phyloP scores from a whole-genome alignment of 2,113 vertebrate genomes.

The Dipodomys stephensi region DNA sequence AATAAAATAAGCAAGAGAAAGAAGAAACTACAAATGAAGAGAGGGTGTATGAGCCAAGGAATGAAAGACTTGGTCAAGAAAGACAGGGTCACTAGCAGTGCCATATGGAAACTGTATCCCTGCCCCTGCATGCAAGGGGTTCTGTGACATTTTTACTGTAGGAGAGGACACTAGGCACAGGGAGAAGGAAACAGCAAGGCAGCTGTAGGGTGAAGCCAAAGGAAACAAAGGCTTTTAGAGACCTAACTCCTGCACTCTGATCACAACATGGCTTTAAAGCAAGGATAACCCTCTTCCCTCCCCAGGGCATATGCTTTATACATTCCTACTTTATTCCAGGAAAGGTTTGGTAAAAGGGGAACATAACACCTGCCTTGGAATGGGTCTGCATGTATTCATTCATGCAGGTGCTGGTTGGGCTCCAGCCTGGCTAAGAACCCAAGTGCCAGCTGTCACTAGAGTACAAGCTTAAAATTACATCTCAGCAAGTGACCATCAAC shows the following conservation, averaged over 20 bases:
- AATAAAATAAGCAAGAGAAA: neutral
- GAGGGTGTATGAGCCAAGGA: neutral
- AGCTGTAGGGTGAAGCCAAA: neutral
- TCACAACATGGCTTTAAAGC: neutral
- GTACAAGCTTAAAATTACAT: neutral
- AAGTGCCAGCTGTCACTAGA: neutral
- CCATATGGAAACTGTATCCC: neutral
- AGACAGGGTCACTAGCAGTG: neutral
- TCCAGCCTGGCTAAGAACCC: neutral
- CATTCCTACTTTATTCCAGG: neutral
- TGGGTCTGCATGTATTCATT: neutral
- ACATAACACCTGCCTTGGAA: neutral
- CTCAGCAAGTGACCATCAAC: neutral
- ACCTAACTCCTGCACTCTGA: neutral
- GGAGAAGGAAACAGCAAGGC: neutral
- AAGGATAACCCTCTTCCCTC: neutral
- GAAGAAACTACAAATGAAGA: neutral
- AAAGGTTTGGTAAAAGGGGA: neutral
- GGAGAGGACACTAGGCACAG: constrained; percentile 13
- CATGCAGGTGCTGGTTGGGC: neutral
- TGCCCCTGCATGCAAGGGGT: neutral
- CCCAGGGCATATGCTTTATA: neutral
- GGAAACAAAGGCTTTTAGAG: neutral
- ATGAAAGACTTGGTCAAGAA: neutral
- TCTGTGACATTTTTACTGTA: constrained; percentile 4